A percentile compares a stretch with the other conserved stretches of the same genome.
phyloP scores from a whole-genome alignment of 1,140 invertebrate species.

The Drosophila equinoxialis region DNA sequence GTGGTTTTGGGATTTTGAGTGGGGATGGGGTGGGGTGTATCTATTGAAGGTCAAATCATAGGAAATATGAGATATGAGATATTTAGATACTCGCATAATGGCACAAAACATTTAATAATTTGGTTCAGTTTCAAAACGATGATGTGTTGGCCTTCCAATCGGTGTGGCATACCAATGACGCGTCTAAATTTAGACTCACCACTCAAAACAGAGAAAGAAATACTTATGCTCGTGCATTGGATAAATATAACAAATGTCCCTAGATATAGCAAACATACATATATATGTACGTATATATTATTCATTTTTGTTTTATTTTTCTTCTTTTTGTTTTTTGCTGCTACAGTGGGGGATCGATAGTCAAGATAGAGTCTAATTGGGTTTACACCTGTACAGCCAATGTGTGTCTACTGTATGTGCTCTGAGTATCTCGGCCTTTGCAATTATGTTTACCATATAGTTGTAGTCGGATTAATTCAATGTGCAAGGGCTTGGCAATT shows the following conservation, averaged over 20 bases:
- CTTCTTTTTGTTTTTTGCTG: background rate
- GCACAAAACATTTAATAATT: slow-evolving; percentile 11
- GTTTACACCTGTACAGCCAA: background rate
- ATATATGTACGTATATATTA: slow-evolving; percentile 12
- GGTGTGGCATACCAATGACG: slow-evolving; percentile 10
- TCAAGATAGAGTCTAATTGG: background rate
- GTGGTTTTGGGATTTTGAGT: background rate
- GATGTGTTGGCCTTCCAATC: slow-evolving; percentile 18
- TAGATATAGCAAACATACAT: slow-evolving; percentile 33
- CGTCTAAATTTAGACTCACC: slow-evolving; percentile 20
- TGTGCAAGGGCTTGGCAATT: slow-evolving; percentile 17
- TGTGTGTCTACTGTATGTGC: slow-evolving; percentile 1
- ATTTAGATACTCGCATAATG: background rate
- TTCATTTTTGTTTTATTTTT: background rate
- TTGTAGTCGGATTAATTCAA: background rate
- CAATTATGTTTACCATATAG: slow-evolving; percentile 1
- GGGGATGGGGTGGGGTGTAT: background rate
- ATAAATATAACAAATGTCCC: slow-evolving; percentile 24
- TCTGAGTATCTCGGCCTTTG: background rate
- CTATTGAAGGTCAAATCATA: background rate
- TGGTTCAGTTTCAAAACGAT: slow-evolving; percentile 15
- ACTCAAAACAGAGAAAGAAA: slow-evolving; percentile 3
- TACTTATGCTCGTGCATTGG: slow-evolving; percentile 7
- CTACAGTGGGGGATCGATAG: slow-evolving; percentile 17
- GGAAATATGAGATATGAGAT: slow-evolving; percentile 10